Base-by-base conservation (phyloP, 1,140 invertebrate genomes). In the Lepidurus packardi region DNA sequence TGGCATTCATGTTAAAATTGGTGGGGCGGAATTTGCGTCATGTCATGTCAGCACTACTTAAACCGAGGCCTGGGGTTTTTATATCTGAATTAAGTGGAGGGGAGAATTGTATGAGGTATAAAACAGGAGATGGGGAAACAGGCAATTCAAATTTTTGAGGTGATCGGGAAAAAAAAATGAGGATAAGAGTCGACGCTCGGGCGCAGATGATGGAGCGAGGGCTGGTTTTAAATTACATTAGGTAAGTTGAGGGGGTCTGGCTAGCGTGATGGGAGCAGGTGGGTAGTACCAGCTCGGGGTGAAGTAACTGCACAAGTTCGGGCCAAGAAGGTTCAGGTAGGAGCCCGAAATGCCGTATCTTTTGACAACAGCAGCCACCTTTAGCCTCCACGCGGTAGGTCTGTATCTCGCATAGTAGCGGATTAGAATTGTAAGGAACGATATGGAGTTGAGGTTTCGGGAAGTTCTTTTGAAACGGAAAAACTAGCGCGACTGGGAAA, bases 211-310 rank as follows among this genome's bases (percentile, higher is more conserved):
- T 65, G 9, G 45, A 47, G 45, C 16, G 45, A 47, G 53, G 21
- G 16, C 21, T n/a, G 8, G 13, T 65, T 7, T 65, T 65, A 65
- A n/a, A 65, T 65, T 65, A 65, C 53, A 65, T 65, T 65, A 65
- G 34, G 34, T 65, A 21, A 65, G 53, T 65, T 65, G 8, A 21
- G 53, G 53, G 47, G 16, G 53, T 65, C 13, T 65, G 53, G 53
- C 5, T 65, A 21, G 53, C 53, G 53, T 65, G 53, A 13, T 65
- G 53, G 53, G 53, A 65, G 53, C 53, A 65, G 53, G 53, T 65
- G 53, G 53, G 53, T 16, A 34, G 34, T 34, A 3, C 34, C 34
- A 34, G 34, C 34, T 34, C 34, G 34, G 34, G 34, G 34, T 34
- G 34, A 34, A 34, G 34, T 34, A 34, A 34, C 34, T 34, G 34